Evolutionary conservation across 2,888 invertebrate genomes (phyloP), one percentile per base, ranked within the genome.

Genomic region (Galerucella nymphaeae): DNA sequence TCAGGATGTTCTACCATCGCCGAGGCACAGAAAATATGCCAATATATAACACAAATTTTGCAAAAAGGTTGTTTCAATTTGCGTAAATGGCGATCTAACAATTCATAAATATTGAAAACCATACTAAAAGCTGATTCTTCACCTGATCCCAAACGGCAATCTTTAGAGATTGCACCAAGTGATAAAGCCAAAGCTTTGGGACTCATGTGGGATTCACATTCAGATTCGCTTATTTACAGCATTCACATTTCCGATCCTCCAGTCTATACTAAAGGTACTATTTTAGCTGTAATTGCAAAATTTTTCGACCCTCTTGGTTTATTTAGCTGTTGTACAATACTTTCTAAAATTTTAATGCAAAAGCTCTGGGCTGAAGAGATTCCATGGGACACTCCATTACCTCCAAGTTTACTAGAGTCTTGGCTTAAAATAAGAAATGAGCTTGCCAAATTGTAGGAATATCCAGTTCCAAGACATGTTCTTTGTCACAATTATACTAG

Each of bases 291-390:
- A 41, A 57, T 70, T 58, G 18, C 65, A 10, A 45, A 14, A 9
- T 50, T 70, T 1, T 70, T 59, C 16, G 69, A 69, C 48, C 69
- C 69, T 9, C 16, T 69, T 11, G 70, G 30, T 16, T 20, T 30
- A 53, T 62, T 59, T 38, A 59, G 20, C 57, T 13, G 20, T 14
- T 59, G 59, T n/a, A 41, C 59, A 2, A 59, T 59, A 20, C 9
- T 55, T 9, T 16, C 41, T 6, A 61, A 59, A 68, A 62, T 62
- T 30, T 5, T 53, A 11, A 2, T 69, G n/a, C 53, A 62, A 63
- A 53, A 55, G 2, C 14, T 59, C 2, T 59, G 38, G 59, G 14
- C 11, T 38, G 38, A 59, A 13, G 41, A 59, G 8, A 11, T 59
- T n/a, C 41, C 59, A 9, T 38, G 59, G 38, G 59, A 59, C 10